Evolutionary conservation across 2,888 invertebrate genomes (phyloP).

Genomic region (Onchidella celtica): DNA sequence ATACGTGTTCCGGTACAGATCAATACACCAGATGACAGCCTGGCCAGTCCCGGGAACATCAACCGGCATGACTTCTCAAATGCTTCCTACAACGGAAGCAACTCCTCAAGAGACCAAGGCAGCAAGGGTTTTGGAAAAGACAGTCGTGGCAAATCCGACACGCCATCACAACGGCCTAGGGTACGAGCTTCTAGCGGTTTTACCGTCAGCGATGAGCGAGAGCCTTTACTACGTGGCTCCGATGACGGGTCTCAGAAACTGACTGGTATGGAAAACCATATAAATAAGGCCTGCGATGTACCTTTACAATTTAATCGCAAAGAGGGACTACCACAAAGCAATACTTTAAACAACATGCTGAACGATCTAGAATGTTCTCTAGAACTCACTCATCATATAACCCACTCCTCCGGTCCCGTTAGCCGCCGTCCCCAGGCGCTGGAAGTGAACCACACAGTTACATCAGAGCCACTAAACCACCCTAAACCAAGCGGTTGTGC

Average conservation of each 20-base stretch:
- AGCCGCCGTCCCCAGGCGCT: neutral
- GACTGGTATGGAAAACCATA: neutral
- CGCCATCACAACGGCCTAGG: neutral
- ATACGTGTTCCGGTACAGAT: conserved; percentile 21
- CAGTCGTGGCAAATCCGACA: neutral
- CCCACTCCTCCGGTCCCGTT: neutral
- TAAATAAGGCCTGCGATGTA: neutral
- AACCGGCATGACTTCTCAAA: neutral
- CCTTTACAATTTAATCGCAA: neutral
- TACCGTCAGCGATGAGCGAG: neutral
- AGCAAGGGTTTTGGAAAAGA: neutral
- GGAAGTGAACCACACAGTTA: neutral
- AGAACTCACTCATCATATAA: neutral
- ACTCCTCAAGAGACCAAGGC: neutral
- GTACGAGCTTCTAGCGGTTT: neutral
- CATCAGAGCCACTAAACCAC: neutral
- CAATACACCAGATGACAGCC: conserved; percentile 4
- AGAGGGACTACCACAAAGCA: neutral
- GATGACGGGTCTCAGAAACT: neutral
- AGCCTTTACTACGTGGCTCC: neutral
- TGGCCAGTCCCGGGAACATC: neutral
- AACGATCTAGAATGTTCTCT: neutral
- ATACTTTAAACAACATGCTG: conserved; percentile 16
- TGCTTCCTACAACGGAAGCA: neutral
- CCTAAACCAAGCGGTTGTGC: neutral